These are phyloP conservation scores for Eupithecia tripunctaria DNA, from an alignment of 2,888 invertebrate species.

Conservation along the genomic window DNA sequence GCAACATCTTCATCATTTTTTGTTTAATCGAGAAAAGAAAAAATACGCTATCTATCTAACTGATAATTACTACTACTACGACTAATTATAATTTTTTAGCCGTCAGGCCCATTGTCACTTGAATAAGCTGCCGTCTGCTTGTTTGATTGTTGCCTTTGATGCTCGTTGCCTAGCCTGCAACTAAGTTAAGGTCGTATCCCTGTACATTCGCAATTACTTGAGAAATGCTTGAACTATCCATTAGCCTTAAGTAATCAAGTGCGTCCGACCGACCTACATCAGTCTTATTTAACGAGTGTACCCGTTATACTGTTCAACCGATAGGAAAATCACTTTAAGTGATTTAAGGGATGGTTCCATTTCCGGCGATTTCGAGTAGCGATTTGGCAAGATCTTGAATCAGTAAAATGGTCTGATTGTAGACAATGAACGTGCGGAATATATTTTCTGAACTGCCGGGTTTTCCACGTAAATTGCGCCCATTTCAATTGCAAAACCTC, in stretches of 20 bases:
- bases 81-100: no score
- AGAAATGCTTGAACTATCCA: slow-evolving; percentile 47
- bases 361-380: slow-evolving; percentile 39
- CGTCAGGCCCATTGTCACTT: neutral
- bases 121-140: neutral
- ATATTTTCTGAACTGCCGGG: slow-evolving; percentile 30
- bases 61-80: no score
- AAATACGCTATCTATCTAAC: no score
- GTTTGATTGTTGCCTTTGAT: neutral
- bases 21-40: no score
- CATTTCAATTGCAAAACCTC: slow-evolving; percentile 33
- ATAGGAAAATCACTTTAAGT: slow-evolving; percentile 66
- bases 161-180: neutral
- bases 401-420: slow-evolving; percentile 37
- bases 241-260: slow-evolving; percentile 55
- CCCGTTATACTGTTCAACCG: slow-evolving; percentile 57
- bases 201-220: slow-evolving; percentile 44
- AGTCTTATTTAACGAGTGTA: slow-evolving; percentile 61
- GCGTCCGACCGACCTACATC: slow-evolving; percentile 59
- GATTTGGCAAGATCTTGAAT: slow-evolving; percentile 36
- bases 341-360: slow-evolving; percentile 44
- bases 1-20: no score
- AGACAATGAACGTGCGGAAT: slow-evolving; percentile 38
- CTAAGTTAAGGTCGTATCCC: neutral
- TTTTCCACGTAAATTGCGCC: slow-evolving; percentile 30